Conservation (phyloP, 1,140 invertebrate species). For the Musca domestica region DNA sequence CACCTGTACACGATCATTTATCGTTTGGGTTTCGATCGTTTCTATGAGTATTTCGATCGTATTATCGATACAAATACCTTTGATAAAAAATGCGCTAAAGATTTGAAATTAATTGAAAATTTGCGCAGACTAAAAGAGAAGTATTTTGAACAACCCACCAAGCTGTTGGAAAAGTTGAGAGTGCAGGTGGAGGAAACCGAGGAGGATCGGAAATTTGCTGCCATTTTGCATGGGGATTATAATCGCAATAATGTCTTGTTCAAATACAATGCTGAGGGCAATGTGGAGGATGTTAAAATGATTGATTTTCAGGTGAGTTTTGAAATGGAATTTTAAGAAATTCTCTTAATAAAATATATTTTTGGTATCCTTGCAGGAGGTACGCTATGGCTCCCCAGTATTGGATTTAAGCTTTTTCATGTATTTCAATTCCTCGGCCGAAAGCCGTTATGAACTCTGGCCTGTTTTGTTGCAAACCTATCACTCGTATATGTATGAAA, state of each 20-base stretch:
- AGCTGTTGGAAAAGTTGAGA: conserved; percentile 39
- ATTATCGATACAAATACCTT: conserved; percentile 16
- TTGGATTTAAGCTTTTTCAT: conserved; percentile 48
- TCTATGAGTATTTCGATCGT: conserved; percentile 43
- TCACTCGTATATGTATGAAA: conserved; percentile 23
- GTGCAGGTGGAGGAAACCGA: conserved; percentile 23
- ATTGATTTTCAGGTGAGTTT: conserved; percentile 45
- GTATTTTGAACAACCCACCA: conserved; percentile 33
- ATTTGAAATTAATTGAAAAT: conserved; percentile 26
- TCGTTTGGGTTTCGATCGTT: conserved; percentile 40
- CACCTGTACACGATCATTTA: conserved; percentile 36
- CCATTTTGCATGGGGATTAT: conserved; percentile 48
- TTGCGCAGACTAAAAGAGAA: conserved; percentile 29
- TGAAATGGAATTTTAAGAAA: not conserved
- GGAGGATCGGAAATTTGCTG: conserved; percentile 36
- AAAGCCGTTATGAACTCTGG: conserved; percentile 28
- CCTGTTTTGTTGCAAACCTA: conserved; percentile 25
- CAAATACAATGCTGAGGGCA: conserved; percentile 31
- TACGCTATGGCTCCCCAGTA: conserved; percentile 41
- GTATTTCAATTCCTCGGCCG: conserved; percentile 43
- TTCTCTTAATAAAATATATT: conserved; percentile 1
- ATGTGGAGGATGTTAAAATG: conserved; percentile 36
- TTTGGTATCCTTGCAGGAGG: conserved; percentile 28
- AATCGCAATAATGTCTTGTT: conserved; percentile 52
- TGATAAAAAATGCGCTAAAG: conserved; percentile 7